Conservation (phyloP, 2,113 vertebrate genomes). For the Grammomys dolichurus region DNA sequence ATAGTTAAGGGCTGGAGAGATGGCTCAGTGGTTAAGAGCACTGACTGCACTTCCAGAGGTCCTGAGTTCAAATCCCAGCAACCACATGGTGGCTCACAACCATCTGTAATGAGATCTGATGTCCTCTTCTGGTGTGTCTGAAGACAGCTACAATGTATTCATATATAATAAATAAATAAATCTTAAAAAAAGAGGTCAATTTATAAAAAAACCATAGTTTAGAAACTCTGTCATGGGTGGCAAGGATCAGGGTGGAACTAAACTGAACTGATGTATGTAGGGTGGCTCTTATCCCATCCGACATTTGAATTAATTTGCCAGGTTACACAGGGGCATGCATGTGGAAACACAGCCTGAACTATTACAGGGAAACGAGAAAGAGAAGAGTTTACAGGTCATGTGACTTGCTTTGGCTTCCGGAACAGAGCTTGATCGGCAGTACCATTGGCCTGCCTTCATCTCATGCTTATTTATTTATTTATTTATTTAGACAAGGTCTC, state of each 20-base stretch:
- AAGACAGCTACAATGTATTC: no score
- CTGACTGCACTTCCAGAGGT: no score
- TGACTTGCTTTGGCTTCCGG: neutral
- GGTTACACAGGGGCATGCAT: neutral
- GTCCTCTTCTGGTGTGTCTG: no score
- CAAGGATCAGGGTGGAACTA: neutral
- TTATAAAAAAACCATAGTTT: neutral
- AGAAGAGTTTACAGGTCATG: neutral
- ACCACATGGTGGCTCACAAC: no score
- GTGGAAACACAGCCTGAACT: rapidly evolving
- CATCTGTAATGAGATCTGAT: no score
- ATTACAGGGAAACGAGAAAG: no score
- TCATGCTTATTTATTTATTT: neutral
- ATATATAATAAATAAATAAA: no score
- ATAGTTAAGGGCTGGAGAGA: no score
- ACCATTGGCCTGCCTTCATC: neutral
- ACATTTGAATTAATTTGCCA: neutral
- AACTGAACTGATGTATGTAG: neutral
- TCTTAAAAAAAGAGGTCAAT: no score
- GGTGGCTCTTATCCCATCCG: neutral
- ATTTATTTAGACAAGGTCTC: neutral
- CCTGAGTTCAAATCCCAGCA: no score
- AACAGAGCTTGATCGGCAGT: neutral
- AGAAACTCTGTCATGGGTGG: neutral
- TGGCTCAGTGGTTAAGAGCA: no score